Percentiles rank a stretch among this genome's conserved stretches.
These are phyloP conservation scores for Stramonita haemastoma DNA, from an alignment of 2,888 invertebrate species.

Conservation along the genomic window DNA sequence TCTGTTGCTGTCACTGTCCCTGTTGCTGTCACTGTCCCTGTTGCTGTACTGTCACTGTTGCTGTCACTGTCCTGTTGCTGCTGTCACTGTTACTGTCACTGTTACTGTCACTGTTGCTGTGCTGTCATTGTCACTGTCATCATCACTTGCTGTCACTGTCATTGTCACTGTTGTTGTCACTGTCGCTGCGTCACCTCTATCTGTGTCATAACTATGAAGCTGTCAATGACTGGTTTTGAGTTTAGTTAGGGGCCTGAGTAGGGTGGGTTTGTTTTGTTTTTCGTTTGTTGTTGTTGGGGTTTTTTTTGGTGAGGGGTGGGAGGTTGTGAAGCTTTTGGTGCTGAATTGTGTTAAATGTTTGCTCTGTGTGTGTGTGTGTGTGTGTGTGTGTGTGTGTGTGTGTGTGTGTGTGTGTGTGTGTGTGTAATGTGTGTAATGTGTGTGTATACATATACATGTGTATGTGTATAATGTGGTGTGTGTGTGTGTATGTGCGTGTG, in stretches of 20 bases:
- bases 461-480: neutral
- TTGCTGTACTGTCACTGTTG: neutral
- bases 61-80: neutral
- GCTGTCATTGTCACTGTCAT: neutral
- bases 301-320: no score
- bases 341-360: neutral
- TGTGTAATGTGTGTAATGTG: neutral
- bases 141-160: neutral
- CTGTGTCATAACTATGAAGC: no score
- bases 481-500: neutral
- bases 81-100: neutral
- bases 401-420: neutral
- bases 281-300: no score
- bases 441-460: neutral
- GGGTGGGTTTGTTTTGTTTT: no score
- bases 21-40: neutral
- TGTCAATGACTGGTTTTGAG: no score
- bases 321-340: no score
- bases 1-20: neutral
- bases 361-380: neutral
- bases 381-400: neutral
- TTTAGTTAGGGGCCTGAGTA: no score
- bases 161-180: no score
- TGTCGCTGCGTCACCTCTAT: no score
- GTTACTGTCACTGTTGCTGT: neutral